Conservation (phyloP, 2,113 vertebrate species). For the Vireo altiloquus region DNA sequence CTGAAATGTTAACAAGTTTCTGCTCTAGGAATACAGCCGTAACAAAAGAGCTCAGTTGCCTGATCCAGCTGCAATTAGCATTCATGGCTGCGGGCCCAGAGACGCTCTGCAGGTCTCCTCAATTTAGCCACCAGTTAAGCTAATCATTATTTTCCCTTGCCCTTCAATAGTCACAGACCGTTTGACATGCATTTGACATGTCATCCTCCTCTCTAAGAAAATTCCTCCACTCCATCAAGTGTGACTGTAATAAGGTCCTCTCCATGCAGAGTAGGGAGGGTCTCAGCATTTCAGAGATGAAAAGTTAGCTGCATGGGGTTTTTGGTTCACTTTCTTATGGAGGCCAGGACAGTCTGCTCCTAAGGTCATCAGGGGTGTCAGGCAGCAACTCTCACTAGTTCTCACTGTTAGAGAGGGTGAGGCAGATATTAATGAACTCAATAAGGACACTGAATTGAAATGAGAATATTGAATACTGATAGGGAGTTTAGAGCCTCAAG, state of each 20-base stretch:
- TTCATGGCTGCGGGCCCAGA: conserved; percentile 21
- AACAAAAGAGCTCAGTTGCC: conserved; percentile 20
- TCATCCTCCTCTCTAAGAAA: background rate
- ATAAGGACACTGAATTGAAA: background rate
- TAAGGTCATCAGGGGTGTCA: background rate
- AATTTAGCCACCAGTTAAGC: background rate
- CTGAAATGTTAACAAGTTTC: conserved; percentile 43
- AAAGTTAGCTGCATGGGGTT: background rate
- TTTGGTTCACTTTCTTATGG: background rate
- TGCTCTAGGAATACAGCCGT: background rate
- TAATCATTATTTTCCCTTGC: background rate
- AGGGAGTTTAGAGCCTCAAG: background rate
- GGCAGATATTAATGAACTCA: background rate
- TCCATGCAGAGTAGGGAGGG: background rate
- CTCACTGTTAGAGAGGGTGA: background rate
- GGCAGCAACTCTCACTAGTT: background rate
- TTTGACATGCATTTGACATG: background rate
- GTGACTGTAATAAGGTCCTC: background rate
- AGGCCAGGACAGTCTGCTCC: background rate
- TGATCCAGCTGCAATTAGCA: conserved; percentile 40
- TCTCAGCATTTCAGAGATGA: background rate
- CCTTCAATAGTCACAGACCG: background rate
- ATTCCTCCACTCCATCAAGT: background rate
- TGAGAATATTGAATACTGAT: background rate
- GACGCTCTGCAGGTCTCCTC: background rate